These are phyloP conservation scores for Acrocephalus kingi DNA, from an alignment of 2,113 vertebrate species.

Conservation along the genomic window DNA sequence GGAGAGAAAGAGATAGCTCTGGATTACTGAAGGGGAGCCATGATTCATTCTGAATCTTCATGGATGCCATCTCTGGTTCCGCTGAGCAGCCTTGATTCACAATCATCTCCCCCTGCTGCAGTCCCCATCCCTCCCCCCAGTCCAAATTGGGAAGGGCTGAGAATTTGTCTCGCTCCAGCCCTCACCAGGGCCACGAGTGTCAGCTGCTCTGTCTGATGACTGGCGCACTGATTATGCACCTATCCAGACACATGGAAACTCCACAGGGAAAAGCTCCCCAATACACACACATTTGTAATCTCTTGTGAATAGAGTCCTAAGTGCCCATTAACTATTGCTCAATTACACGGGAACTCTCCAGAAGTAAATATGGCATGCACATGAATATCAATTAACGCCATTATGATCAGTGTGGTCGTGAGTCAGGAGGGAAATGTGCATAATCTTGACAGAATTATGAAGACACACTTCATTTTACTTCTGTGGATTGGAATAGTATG, in stretches of 20 bases:
- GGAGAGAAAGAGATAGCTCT: not conserved
- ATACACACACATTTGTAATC: conserved; percentile 49
- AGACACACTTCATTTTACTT: conserved; percentile 10
- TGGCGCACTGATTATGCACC: conserved; percentile 54
- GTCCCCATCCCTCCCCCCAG: not conserved
- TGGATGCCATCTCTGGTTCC: not conserved
- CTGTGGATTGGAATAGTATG: not conserved
- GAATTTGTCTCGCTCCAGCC: conserved; percentile 8
- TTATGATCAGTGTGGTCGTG: conserved; percentile 53
- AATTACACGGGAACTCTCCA: conserved; percentile 49
- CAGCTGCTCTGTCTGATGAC: conserved; percentile 65
- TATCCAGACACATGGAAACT: conserved; percentile 61
- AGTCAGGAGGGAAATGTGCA: conserved; percentile 64
- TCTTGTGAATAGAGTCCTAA: conserved; percentile 68
- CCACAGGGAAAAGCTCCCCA: conserved; percentile 61
- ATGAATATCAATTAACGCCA: conserved; percentile 72
- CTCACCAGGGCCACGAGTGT: conserved; percentile 44
- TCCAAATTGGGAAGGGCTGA: not conserved
- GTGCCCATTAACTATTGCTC: conserved; percentile 67
- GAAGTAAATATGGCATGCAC: conserved; percentile 63
- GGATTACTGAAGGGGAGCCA: not conserved
- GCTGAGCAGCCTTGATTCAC: not conserved
- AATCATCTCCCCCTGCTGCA: rapidly evolving
- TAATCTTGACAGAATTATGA: conserved; percentile 52
- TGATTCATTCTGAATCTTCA: not conserved